Conservation (phyloP, 2,797 vertebrate species). For the Otolemur crassicaudatus region DNA sequence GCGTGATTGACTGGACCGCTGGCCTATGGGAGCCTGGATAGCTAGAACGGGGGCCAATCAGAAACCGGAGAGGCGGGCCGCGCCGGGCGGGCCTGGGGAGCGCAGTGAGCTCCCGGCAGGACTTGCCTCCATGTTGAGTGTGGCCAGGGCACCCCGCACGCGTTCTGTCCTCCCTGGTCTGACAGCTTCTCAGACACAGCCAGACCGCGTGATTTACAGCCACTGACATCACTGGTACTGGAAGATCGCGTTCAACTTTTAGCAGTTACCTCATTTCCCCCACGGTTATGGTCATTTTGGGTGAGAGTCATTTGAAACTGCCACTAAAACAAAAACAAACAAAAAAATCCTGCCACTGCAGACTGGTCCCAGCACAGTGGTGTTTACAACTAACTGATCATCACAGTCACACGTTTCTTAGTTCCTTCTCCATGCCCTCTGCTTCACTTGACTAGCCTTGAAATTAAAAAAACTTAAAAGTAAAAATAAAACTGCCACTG, state of each 20-base stretch:
- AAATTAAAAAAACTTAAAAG: background rate
- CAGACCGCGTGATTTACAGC: background rate
- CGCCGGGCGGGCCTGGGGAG: background rate
- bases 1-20: constrained; percentile 54
- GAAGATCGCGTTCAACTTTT: background rate
- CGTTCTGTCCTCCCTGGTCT: background rate
- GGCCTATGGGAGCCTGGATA: constrained; percentile 68
- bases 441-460: background rate
- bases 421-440: background rate
- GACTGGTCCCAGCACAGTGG: background rate
- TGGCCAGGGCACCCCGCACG: constrained; percentile 53
- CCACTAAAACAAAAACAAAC: background rate
- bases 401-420: background rate
- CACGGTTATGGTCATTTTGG: background rate
- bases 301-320: background rate
- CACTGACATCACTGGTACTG: background rate
- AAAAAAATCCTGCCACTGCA: background rate
- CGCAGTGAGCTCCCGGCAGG: constrained; percentile 44
- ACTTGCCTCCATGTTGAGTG: constrained; percentile 74
- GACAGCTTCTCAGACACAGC: background rate
- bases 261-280: background rate
- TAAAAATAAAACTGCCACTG: background rate
- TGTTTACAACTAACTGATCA: background rate
- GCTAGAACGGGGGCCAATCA: constrained; percentile 69
- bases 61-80: constrained; percentile 62